phyloP scores from a whole-genome alignment of 2,113 vertebrate species.

The Vulpes vulpes region DNA sequence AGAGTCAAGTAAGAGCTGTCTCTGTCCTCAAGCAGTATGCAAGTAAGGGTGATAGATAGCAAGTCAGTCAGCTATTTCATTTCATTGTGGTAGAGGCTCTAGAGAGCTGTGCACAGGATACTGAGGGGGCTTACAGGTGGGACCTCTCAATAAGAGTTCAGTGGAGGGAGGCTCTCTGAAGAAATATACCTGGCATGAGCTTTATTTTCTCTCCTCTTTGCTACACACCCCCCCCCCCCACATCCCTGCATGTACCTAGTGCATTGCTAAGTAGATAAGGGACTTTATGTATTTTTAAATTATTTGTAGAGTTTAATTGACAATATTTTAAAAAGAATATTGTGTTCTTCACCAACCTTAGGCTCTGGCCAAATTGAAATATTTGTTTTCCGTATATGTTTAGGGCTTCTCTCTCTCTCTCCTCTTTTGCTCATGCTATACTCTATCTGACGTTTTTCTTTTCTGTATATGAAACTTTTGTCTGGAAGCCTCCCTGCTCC shows the following conservation, averaged over 20 bases:
- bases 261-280: not conserved
- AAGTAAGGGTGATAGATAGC: not conserved
- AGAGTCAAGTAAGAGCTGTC: not conserved
- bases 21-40: not conserved
- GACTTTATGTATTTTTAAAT: not conserved
- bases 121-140: not conserved
- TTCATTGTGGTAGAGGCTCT: not conserved
- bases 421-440: not conserved
- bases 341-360: not conserved
- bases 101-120: not conserved
- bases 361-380: not conserved
- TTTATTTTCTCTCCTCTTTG: not conserved
- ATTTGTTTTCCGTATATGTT: not conserved
- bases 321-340: not conserved
- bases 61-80: not conserved
- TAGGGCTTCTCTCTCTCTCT: not conserved
- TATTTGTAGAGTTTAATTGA: not conserved
- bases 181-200: not conserved
- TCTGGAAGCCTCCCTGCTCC: not conserved
- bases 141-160: not conserved
- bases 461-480: not conserved
- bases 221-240: rapidly evolving
- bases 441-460: not conserved
- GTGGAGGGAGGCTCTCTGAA: not conserved
- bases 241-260: not conserved